Base-by-base conservation (phyloP, 2,888 invertebrate species). In the Tachina grossa region DNA sequence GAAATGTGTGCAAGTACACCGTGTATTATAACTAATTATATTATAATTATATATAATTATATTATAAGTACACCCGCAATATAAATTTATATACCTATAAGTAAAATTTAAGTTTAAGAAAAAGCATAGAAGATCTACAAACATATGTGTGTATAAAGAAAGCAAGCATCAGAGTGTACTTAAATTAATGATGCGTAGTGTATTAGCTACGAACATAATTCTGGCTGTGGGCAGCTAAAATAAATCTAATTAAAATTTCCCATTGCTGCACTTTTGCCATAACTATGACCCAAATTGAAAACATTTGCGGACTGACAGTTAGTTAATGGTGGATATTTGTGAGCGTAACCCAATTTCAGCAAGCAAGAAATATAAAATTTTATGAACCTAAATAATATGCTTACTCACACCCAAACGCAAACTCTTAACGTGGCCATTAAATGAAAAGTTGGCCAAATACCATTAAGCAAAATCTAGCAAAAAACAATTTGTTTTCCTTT, bases 391-490 rank as follows among this genome's bases (percentile, higher is more conserved):
- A 75, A 59, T n/a, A 31, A 75, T 61, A 66, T 51, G 9, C 39
- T 74, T 53, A 19, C n/a, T 13, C 8, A 10, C 31, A 31, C 31
- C 31, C 31, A 69, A 61, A 51, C 41, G 14, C n/a, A 31, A 65
- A 11, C 80, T 63, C 51, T 63, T 55, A 53, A 51, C 76, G 51
- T 81, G 77, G 68, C 72, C 72, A 77, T 81, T 82, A 82, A 69
- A 76, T 75, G 85, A 78, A 82, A 85, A 85, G 85, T 85, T 82
- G 85, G 81, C 55, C 85, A 85, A 85, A 68, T 75, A 63, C 57
- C 45, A 75, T 57, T 72, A 68, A 77, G 71, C 72, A 66, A 81
- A 76, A 59, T 51, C 41, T 45, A 77, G 49, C 61, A 77, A 53
- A 72, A 11, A 57, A 76, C 31, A 78, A 66, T 66, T 19, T 57